These are phyloP conservation scores for Centroberyx gerrardi DNA, from an alignment of 2,797 vertebrate species.

Conservation along the genomic window DNA sequence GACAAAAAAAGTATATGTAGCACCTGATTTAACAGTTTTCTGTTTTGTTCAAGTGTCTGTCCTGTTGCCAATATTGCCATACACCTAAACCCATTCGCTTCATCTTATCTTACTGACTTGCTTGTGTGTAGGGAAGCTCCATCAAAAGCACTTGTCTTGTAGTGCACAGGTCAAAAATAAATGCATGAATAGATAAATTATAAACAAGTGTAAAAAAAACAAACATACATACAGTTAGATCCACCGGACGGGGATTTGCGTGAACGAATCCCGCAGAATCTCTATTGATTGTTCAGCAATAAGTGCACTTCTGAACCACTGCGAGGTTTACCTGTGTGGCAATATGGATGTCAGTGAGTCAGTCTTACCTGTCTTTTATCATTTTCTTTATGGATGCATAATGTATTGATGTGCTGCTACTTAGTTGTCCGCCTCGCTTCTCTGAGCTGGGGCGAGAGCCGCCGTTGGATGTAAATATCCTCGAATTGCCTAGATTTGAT, in stretches of 20 bases:
- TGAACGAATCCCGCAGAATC: conserved; percentile 16
- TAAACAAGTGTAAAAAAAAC: background rate
- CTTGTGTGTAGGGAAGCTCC: conserved; percentile 1
- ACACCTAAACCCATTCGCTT: conserved; percentile 59
- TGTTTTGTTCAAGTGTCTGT: conserved; percentile 57
- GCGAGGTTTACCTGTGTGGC: conserved; percentile 74
- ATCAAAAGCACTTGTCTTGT: conserved; percentile 24
- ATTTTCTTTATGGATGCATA: conserved; percentile 48
- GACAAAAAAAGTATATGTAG: conserved; percentile 75
- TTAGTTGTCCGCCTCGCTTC: conserved; percentile 51
- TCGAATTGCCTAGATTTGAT: conserved; percentile 68
- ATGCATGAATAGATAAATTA: background rate
- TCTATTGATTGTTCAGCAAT: conserved; percentile 70
- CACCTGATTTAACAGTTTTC: conserved; percentile 70
- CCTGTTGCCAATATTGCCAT: conserved; percentile 65
- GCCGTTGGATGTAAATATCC: conserved; percentile 70
- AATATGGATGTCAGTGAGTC: conserved; percentile 50
- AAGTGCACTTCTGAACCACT: conserved; percentile 75
- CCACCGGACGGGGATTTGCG: conserved; percentile 6
- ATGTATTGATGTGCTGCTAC: conserved; percentile 80
- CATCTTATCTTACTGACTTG: conserved; percentile 1
- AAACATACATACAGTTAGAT: background rate
- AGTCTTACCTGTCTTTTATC: conserved; percentile 31
- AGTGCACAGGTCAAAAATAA: conserved; percentile 4
- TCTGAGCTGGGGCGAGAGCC: conserved; percentile 47